A percentile compares a stretch with the other conserved stretches of the same genome.
phyloP scores from a whole-genome alignment of 2,797 vertebrate genomes.

The Eremophila alpestris region DNA sequence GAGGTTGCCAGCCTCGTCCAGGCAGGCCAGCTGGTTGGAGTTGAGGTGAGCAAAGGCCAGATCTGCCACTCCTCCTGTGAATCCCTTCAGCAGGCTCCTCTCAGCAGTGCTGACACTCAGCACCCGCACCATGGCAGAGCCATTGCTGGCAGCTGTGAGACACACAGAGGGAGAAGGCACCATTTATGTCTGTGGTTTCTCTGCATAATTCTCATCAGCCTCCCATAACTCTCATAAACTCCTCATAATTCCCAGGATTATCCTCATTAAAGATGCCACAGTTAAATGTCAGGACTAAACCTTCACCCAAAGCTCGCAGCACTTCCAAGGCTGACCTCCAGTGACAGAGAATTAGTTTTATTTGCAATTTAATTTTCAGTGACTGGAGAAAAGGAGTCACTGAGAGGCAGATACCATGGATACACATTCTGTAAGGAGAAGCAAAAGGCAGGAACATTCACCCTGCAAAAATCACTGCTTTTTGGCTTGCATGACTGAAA shows the following conservation, averaged over 20 bases:
- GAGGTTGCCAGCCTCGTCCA: conserved; percentile 95
- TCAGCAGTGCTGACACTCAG: conserved; percentile 88
- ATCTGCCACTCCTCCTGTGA: conserved; percentile 92
- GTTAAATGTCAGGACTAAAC: background rate
- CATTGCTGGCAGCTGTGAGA: conserved; percentile 86
- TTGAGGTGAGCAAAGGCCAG: conserved; percentile 98
- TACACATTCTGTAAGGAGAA: rapidly evolving
- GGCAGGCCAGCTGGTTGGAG: conserved; percentile 92
- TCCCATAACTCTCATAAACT: background rate
- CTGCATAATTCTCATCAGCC: background rate
- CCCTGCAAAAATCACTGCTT: background rate
- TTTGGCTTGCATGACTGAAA: background rate
- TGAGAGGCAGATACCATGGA: background rate
- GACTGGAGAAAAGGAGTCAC: background rate
- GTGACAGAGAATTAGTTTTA: background rate
- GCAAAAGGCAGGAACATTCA: background rate
- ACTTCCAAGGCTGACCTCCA: background rate
- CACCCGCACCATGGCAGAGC: conserved; percentile 94
- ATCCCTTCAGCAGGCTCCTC: conserved; percentile 94
- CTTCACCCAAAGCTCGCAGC: background rate
- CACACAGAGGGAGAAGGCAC: background rate
- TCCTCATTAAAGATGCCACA: background rate
- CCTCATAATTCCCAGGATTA: background rate
- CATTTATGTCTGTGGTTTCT: background rate
- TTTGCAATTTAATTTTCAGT: background rate